These are phyloP conservation scores for Gonocerus acuteangulatus DNA, from an alignment of 2,888 invertebrate genomes.

Conservation along the genomic window DNA sequence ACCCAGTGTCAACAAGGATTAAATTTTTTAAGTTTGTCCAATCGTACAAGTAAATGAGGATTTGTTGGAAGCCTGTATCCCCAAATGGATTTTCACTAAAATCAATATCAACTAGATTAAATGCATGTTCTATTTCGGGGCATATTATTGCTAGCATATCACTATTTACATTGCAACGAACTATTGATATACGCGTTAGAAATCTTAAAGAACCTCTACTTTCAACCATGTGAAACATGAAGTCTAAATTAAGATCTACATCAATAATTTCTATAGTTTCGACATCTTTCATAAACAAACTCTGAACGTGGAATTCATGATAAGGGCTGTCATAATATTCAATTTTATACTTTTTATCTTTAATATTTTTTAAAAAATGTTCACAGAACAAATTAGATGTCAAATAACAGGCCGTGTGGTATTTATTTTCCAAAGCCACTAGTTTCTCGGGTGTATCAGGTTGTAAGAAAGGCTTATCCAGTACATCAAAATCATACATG, in stretches of 20 bases:
- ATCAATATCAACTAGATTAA: neutral
- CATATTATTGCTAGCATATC: slow-evolving; percentile 1
- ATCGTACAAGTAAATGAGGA: neutral
- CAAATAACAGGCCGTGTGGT: neutral
- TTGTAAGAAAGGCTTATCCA: neutral
- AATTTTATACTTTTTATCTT: neutral
- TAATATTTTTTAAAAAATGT: neutral
- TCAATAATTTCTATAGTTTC: neutral
- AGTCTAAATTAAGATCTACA: slow-evolving; percentile 2
- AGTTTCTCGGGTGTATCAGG: neutral
- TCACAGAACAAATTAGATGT: neutral
- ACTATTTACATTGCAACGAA: neutral
- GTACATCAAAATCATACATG: neutral
- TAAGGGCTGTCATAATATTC: slow-evolving; percentile 10
- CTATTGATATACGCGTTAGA: neutral
- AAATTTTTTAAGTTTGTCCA: neutral
- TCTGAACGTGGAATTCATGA: slow-evolving; percentile 4
- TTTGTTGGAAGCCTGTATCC: neutral
- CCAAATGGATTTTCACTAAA: slow-evolving; percentile 14
- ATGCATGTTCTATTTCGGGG: neutral
- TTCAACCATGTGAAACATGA: slow-evolving; percentile 5
- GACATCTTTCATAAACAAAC: neutral
- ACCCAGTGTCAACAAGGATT: neutral
- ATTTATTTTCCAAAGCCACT: neutral
- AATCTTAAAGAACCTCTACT: neutral